Base-by-base conservation (phyloP, 2,113 vertebrate species). In the Calypte anna region DNA sequence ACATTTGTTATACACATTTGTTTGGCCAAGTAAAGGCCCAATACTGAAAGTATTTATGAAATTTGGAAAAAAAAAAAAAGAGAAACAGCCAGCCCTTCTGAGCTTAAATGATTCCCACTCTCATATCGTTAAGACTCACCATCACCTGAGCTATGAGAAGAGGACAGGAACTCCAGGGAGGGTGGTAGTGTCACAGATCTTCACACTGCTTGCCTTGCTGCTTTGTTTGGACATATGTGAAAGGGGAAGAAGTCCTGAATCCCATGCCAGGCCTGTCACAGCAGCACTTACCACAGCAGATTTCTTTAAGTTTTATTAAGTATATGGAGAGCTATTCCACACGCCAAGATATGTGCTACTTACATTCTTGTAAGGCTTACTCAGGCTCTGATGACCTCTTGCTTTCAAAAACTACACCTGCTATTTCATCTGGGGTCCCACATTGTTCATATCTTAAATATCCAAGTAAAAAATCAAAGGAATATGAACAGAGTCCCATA, bases 141-240 rank as follows among this genome's bases (percentile, higher is more conserved):
- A n/a, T 33, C 0, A 0, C 30, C 44, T 73, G 75, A 66, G 10
- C n/a, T 24, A 63, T 1, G 1, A 79, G 43, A 79, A 36, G 3
- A 80, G 15, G 16, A 48, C 53, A 54, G 30, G 20, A 46, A 1
- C 16, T 57, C 40, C 61, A 61, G 33, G 51, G 31, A 33, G 51
- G 62, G 27, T 31, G 44, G 27, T 23, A 74, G 30, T 7, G 17
- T 40, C 63, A n/a, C 33, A 58, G 53, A 43, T 62, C 38, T 53
- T 81, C 51, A 72, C 10, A 33, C 16, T 50, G 31, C 11, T 40
- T 79, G 40, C 21, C 11, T 53, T 88, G 25, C 25, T 77, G 53
- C 58, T 84, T 66, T 64, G 12, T 40, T 55, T 68, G 24, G 44
- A 14, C 13, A 14, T 8, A 5, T 24, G 33, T 78, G 66, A 69